Evolutionary conservation across 2,113 vertebrate genomes (phyloP).

Genomic region (Triplophysa dalaica): DNA sequence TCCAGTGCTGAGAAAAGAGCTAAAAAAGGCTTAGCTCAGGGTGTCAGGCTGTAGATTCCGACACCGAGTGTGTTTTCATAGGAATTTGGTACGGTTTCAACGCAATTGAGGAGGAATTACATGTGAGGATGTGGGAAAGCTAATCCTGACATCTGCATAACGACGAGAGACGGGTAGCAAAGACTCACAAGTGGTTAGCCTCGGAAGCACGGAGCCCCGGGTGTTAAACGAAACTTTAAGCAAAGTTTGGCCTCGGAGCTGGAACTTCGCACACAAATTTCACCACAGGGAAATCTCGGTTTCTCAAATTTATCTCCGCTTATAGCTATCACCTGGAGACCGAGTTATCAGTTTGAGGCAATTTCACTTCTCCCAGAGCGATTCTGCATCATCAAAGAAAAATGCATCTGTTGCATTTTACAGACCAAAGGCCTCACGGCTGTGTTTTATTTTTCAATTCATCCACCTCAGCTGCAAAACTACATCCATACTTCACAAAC

Average conservation of each 20-base stretch:
- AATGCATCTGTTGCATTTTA: conserved; percentile 59
- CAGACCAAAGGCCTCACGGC: conserved; percentile 58
- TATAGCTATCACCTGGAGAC: conserved; percentile 26
- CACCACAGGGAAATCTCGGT: conserved; percentile 6
- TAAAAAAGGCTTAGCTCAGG: conserved; percentile 36
- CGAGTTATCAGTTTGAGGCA: conserved; percentile 23
- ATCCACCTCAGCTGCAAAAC: conserved; percentile 18
- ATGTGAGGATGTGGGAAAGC: conserved; percentile 28
- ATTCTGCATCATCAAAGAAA: conserved; percentile 41
- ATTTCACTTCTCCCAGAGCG: conserved; percentile 37
- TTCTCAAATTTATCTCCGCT: conserved; percentile 36
- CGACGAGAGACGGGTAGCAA: conserved; percentile 45
- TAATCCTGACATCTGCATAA: conserved; percentile 53
- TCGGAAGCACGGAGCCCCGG: not conserved
- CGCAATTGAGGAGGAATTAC: conserved; percentile 53
- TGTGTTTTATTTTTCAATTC: conserved; percentile 57
- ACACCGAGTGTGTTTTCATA: conserved; percentile 39
- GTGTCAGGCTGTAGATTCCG: conserved; percentile 28
- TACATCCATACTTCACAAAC: not conserved
- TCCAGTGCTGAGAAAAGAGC: conserved; percentile 45
- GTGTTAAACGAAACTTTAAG: not conserved
- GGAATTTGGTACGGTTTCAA: conserved; percentile 55
- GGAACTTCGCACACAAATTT: conserved; percentile 18
- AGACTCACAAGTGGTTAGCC: not conserved
- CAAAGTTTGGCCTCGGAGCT: conserved; percentile 15